Evolutionary conservation across 2,888 invertebrate genomes (phyloP), one percentile per base, ranked within the genome.

Genomic region (Ephialtes manifestator): DNA sequence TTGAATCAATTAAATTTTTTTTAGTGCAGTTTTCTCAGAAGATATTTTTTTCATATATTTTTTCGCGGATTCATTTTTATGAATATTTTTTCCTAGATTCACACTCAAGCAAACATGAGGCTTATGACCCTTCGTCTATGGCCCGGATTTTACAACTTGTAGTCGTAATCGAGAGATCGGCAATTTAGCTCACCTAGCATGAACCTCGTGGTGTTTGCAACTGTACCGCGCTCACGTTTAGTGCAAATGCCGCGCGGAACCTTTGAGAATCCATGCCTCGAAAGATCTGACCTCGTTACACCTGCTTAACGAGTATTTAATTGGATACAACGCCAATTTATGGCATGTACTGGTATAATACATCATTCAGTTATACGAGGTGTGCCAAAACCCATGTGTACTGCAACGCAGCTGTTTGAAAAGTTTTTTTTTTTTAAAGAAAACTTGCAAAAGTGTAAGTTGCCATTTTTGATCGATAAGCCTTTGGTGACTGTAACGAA

Each of bases 121-220:
- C 20, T 8, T 53, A 18, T 53, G 51, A 13, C 15, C 46, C 15
- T 15, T 46, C 55, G n/a, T 24, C 39, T 43, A 63, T 46, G n/a
- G 53, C 35, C 51, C 58, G 48, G 58, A 51, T 43, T 68, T 67
- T 24, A 81, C 43, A 43, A 46, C 13, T 18, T 51, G 24, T 43
- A 68, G 39, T 39, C 46, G 46, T 46, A 46, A 15, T 15, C 46
- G 15, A 15, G 43, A 13, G 15, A 46, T 15, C 4, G 5, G 13
- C 4, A 46, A 46, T 75, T 58, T 55, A 78, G 20, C 31, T 77
- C 76, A 67, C 67, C 51, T n/a, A 28, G 35, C 67, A 35, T 55
- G 51, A 70, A 70, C 39, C n/a, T 55, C 11, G 51, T 43, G 53
- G 20, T 8, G 31, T 28, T n/a, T 31, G 24, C 10, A 24, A n/a